These are phyloP conservation scores for Conistra vaccinii DNA, from an alignment of 2,888 invertebrate species.

Conservation along the genomic window DNA sequence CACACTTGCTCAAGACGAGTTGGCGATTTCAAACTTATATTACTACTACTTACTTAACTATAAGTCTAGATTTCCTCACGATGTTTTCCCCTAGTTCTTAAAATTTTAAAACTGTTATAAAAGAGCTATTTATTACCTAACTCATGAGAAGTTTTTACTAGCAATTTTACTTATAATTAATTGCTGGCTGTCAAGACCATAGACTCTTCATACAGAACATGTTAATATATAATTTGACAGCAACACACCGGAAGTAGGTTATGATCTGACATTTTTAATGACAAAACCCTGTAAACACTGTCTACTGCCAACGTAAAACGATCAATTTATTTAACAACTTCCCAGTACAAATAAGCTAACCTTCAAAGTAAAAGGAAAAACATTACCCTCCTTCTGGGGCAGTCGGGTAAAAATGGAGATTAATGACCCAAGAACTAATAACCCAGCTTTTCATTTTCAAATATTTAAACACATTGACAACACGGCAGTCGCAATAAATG, in stretches of 20 bases:
- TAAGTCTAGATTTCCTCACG: not conserved
- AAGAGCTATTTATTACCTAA: not conserved
- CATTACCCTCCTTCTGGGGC: too few species aligned
- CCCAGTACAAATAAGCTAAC: constrained; percentile 2
- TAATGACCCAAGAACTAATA: constrained; percentile 18
- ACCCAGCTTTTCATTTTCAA: constrained; percentile 30
- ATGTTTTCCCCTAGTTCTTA: not conserved
- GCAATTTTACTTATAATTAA: not conserved
- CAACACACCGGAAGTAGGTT: not conserved
- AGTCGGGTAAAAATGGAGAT: too few species aligned
- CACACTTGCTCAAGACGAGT: not conserved
- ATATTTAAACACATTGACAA: constrained; percentile 52
- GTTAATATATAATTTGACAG: not conserved
- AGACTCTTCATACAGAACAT: not conserved
- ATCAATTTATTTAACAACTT: constrained; percentile 11
- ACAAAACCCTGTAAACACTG: not conserved
- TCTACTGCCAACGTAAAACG: not conserved
- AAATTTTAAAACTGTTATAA: not conserved
- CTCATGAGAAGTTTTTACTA: not conserved
- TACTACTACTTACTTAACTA: too few species aligned
- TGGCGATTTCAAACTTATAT: not conserved
- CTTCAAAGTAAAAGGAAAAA: not conserved
- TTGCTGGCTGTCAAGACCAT: not conserved
- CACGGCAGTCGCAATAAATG: constrained; percentile 55
- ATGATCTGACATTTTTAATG: not conserved